phyloP scores from a whole-genome alignment of 2,888 invertebrate species.

The Eudemis profundana region DNA sequence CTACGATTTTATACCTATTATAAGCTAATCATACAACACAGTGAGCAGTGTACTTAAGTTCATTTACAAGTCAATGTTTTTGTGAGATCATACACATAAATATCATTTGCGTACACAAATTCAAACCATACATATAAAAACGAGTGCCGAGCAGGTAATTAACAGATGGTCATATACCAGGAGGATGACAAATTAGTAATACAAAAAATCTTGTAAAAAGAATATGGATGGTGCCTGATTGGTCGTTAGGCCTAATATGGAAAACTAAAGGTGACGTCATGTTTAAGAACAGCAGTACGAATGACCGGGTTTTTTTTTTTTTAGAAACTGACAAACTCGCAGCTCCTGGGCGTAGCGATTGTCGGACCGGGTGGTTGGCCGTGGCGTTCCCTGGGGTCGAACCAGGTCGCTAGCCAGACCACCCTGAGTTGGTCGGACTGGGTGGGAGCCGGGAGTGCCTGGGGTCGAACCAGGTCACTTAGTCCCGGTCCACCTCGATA shows the following conservation, averaged over 20 bases:
- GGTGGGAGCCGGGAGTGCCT: too few relatives aligned
- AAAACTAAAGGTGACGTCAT: not conserved
- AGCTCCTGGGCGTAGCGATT: too few relatives aligned
- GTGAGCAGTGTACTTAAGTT: not conserved
- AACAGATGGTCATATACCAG: not conserved
- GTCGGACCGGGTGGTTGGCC: too few relatives aligned
- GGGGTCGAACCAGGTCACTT: too few relatives aligned
- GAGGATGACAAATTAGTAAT: constrained; percentile 5
- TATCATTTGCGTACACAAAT: not conserved
- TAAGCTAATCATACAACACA: too few relatives aligned
- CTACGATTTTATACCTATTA: too few relatives aligned
- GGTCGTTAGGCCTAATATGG: constrained; percentile 13
- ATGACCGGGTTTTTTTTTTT: too few relatives aligned
- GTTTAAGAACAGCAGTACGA: not conserved
- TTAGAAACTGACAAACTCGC: too few relatives aligned
- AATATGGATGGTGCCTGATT: constrained; percentile 7
- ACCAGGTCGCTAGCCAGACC: too few relatives aligned
- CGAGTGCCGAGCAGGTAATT: constrained; percentile 3
- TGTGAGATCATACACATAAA: constrained; percentile 3
- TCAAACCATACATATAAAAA: not conserved
- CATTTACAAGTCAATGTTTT: constrained; percentile 5
- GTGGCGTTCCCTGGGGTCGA: too few relatives aligned
- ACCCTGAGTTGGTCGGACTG: too few relatives aligned
- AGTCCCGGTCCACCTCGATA: too few relatives aligned
- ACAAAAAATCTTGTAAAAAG: constrained; percentile 12